A percentile compares a stretch with the other conserved stretches of the same genome.
Evolutionary conservation across 2,113 vertebrate species (phyloP).

Genomic region (Eulemur macaco): DNA sequence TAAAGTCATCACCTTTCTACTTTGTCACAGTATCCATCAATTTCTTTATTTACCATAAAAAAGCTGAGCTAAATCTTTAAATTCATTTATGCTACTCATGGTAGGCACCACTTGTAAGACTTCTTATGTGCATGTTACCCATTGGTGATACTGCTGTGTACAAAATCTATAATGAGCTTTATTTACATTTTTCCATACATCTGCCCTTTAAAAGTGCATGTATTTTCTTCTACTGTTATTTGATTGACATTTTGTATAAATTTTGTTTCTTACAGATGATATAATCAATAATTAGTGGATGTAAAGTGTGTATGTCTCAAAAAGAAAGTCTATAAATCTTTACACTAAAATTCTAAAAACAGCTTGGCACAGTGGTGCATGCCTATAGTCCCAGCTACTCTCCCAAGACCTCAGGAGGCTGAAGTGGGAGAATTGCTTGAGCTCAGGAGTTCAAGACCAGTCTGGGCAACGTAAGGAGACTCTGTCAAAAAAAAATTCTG

Average conservation of each 20-base stretch:
- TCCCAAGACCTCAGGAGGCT: too few relatives aligned
- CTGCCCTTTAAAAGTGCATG: neutral
- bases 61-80: neutral
- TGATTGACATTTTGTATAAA: slow-evolving; percentile 25
- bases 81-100: neutral
- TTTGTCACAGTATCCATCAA: neutral
- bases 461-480: too few relatives aligned
- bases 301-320: neutral
- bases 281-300: neutral
- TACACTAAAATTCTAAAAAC: neutral
- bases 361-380: too few relatives aligned
- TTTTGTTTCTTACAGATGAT: slow-evolving; percentile 47
- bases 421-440: too few relatives aligned
- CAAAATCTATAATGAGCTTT: neutral
- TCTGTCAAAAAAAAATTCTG: too few relatives aligned
- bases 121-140: neutral
- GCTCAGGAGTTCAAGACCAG: too few relatives aligned
- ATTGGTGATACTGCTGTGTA: neutral
- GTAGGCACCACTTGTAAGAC: neutral
- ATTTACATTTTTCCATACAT: neutral
- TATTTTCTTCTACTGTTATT: neutral
- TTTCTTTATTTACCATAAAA: neutral
- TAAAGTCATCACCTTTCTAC: neutral
- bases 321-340: neutral
- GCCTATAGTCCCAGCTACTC: too few relatives aligned